Conservation (phyloP, 2,113 vertebrate genomes). For the Crotalus horridus region DNA sequence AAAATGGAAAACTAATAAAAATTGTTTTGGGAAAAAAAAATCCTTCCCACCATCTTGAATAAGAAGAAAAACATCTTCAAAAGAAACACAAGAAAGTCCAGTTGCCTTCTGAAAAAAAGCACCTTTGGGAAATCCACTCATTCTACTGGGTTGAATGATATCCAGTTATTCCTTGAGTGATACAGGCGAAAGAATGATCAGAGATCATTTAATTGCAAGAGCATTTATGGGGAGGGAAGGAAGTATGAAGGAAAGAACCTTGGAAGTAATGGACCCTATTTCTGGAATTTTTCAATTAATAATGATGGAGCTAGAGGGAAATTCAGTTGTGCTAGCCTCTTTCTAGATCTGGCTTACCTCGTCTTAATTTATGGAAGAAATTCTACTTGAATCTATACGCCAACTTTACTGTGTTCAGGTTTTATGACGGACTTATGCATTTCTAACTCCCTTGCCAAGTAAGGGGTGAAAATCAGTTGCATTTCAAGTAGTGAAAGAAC, state of each 20-base stretch:
- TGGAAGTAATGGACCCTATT: background rate
- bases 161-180: background rate
- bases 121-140: background rate
- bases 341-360: background rate
- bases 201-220: background rate
- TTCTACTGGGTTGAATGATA: background rate
- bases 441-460: background rate
- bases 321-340: background rate
- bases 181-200: background rate
- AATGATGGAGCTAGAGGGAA: background rate
- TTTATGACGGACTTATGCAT: background rate
- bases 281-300: background rate
- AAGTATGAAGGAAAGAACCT: background rate
- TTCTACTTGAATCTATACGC: background rate
- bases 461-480: background rate
- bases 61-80: no score
- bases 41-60: no score
- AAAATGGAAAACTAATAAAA: no score
- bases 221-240: background rate
- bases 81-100: no score
- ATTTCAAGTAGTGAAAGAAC: background rate
- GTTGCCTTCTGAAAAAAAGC: no score
- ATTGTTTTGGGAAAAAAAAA: no score
- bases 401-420: background rate
- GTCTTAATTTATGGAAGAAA: background rate